Base-by-base conservation (phyloP, 2,888 invertebrate species). In the Cordilura impudica region DNA sequence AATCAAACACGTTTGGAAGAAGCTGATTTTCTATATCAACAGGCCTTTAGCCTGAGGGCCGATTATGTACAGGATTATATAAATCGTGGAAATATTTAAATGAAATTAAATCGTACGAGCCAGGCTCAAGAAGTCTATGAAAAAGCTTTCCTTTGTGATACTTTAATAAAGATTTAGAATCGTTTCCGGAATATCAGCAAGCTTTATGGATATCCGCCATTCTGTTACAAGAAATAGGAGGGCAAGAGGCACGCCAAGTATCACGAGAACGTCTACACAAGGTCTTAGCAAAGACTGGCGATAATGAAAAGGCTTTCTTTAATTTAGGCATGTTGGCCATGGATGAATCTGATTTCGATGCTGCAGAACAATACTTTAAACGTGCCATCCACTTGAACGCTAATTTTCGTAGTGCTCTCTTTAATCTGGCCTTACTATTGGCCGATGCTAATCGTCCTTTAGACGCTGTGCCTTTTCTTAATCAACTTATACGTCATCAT, bases 51-150 rank as follows among this genome's bases (percentile, higher is more conserved):
- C 87, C 98, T 98, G 98, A 92, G 98, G 82, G 94, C 98, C 0
- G 98, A 98, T 91, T 98, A 98, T 89, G 88, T 88, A 94, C 84
- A 88, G 89, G 98, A 98, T 7, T 98, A 98, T 88, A 98, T 98
- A 83, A 98, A 98, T 91, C 93, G 98, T 71, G 98, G 98, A 0
- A 98, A 98, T 90, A 96, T 98, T 87, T 92, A 98, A 82, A 96
- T 98, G 89, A 98, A 97, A 90, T 91, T 98, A 85, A 98, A 98
- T 91, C 94, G 97, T 84, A 97, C 97, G 0, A 94, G 95, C 85
- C 98, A 98, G 89, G 98, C 98, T 0, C 96, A 97, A 88, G 95
- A 97, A 87, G 97, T 98, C 39, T 98, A 98, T 88, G 97, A 97
- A 88, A 93, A 95, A 85, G 98, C 98, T 2, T 91, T 98, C 60